Conservation (phyloP, 2,888 invertebrate species). For the Diachrysia chrysitis region DNA sequence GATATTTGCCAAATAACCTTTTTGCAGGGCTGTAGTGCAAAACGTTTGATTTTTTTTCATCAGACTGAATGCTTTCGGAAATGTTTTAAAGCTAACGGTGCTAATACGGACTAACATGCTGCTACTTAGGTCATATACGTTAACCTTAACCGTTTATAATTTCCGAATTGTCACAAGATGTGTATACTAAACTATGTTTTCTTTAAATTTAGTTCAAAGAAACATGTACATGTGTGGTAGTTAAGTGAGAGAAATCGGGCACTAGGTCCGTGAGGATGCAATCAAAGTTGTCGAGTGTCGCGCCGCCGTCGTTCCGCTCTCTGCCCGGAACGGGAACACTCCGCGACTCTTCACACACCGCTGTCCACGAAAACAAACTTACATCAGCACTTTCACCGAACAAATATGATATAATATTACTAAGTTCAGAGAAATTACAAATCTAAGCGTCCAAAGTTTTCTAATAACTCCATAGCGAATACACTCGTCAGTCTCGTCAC, state of each 20-base stretch:
- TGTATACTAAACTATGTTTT: neutral
- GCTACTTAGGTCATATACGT: no score
- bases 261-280: conserved; percentile 33
- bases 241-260: conserved; percentile 35
- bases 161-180: no score
- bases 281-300: conserved; percentile 18
- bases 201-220: neutral
- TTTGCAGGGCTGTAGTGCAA: neutral
- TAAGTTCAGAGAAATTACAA: conserved; percentile 58
- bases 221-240: neutral
- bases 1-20: neutral
- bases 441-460: conserved; percentile 37
- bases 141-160: no score
- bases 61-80: no score
- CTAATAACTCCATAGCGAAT: conserved; percentile 48
- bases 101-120: no score
- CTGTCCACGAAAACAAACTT: conserved; percentile 60
- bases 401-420: conserved; percentile 63
- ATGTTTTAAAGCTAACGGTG: no score
- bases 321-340: conserved; percentile 54
- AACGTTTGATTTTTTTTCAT: no score
- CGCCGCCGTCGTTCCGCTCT: conserved; percentile 61
- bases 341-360: conserved; percentile 43
- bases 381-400: conserved; percentile 66
- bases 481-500: conserved; percentile 35